Evolutionary conservation across 2,113 vertebrate species (phyloP).

Genomic region (Cephalopholis sonnerati): DNA sequence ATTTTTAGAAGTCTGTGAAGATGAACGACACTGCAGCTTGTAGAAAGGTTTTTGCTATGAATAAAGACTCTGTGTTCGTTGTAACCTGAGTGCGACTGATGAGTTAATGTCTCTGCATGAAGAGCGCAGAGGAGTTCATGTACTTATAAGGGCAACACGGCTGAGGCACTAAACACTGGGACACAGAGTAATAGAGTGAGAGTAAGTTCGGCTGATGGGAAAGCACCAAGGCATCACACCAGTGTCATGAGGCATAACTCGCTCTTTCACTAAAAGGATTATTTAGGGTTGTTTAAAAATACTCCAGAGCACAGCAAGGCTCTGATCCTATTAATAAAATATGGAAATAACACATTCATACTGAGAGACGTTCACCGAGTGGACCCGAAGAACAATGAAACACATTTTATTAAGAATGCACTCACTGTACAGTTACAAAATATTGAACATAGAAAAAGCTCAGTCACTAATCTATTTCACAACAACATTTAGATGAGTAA

Average conservation of each 20-base stretch:
- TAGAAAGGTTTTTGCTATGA: constrained; percentile 52
- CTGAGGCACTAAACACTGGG: constrained; percentile 47
- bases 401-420: constrained; percentile 77
- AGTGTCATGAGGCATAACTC: not conserved
- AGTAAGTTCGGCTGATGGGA: constrained; percentile 3
- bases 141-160: constrained; percentile 67
- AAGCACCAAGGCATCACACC: constrained; percentile 8
- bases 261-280: not conserved
- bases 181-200: constrained; percentile 27
- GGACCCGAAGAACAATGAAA: constrained; percentile 34
- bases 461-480: constrained; percentile 57
- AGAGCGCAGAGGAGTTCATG: constrained; percentile 35
- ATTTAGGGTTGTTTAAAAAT: constrained; percentile 33
- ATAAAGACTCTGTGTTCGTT: constrained; percentile 59
- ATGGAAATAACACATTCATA: not conserved
- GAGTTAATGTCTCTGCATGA: constrained; percentile 29
- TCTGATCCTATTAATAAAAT: not conserved
- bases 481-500: constrained; percentile 44
- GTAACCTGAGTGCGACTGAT: constrained; percentile 44
- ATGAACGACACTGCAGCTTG: constrained; percentile 9
- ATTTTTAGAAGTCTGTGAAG: constrained; percentile 22
- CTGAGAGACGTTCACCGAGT: not conserved
- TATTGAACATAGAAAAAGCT: constrained; percentile 64
- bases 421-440: constrained; percentile 69
- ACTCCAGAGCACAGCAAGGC: not conserved